These are phyloP conservation scores for Drosophila lacertosa DNA, from an alignment of 1,140 invertebrate species.

Conservation along the genomic window DNA sequence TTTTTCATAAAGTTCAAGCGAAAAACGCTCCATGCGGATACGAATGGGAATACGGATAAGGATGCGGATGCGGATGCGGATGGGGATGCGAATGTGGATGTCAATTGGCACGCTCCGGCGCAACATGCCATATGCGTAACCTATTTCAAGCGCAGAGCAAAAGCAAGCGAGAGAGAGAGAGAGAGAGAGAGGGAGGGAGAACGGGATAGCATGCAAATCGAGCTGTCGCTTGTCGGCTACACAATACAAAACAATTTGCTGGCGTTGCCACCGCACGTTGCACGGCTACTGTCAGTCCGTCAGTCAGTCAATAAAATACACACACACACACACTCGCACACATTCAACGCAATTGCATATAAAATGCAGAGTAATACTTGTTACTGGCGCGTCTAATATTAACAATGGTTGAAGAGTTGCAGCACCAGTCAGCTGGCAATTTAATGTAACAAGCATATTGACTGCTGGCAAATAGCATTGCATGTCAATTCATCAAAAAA, in stretches of 20 bases:
- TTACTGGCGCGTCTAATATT: constrained; percentile 72
- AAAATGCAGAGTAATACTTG: constrained; percentile 74
- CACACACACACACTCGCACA: constrained; percentile 55
- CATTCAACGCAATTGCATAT: constrained; percentile 66
- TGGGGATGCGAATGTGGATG: constrained; percentile 31
- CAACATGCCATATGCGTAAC: constrained; percentile 69
- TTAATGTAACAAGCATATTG: constrained; percentile 83
- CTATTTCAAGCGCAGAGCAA: constrained; percentile 64
- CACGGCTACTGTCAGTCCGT: constrained; percentile 17
- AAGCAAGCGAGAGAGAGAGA: neutral
- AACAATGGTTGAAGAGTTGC: constrained; percentile 54
- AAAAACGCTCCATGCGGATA: constrained; percentile 8
- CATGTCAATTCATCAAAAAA: constrained; percentile 83
- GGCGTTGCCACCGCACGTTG: constrained; percentile 33
- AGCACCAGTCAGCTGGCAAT: constrained; percentile 69
- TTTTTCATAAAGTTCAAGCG: constrained; percentile 57
- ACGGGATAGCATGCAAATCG: constrained; percentile 58
- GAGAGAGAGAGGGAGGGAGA: neutral
- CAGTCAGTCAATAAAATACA: constrained; percentile 59
- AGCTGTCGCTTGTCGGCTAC: constrained; percentile 65
- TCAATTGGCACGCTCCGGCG: constrained; percentile 63
- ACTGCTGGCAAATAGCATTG: constrained; percentile 83
- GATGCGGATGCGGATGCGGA: constrained; percentile 33
- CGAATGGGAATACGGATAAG: neutral
- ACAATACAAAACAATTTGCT: constrained; percentile 81